These are phyloP conservation scores for Athene cunicularia DNA, from an alignment of 2,113 vertebrate genomes.

Conservation along the genomic window DNA sequence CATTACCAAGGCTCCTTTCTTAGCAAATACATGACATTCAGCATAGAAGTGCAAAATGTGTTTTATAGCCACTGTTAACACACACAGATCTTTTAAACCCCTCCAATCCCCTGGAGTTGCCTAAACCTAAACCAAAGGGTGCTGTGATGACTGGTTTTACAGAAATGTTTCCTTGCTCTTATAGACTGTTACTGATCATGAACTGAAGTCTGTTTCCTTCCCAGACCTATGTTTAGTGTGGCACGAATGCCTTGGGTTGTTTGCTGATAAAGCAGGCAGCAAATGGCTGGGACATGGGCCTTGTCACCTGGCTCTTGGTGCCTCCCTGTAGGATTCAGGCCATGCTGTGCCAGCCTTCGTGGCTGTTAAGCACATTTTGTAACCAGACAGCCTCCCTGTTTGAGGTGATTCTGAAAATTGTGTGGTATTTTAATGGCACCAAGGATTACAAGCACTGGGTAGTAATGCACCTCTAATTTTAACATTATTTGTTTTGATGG, in stretches of 20 bases:
- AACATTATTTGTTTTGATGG: neutral
- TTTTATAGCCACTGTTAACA: neutral
- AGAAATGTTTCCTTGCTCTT: neutral
- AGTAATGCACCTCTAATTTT: neutral
- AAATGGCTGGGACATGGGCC: neutral
- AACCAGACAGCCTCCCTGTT: neutral
- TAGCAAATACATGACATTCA: neutral
- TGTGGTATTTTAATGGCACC: neutral
- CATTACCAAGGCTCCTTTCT: neutral
- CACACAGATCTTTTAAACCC: neutral
- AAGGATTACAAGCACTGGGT: neutral
- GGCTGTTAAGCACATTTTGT: fast-evolving
- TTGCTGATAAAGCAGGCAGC: neutral
- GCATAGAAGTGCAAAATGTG: neutral
- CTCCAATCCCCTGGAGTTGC: neutral
- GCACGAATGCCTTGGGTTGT: neutral
- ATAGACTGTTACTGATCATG: neutral
- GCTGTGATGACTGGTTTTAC: neutral
- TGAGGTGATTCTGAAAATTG: neutral
- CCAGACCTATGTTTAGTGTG: neutral
- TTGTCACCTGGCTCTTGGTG: neutral
- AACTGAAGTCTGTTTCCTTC: neutral
- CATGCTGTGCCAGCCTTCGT: neutral
- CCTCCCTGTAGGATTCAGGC: fast-evolving
- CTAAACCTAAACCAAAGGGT: neutral